Conservation (phyloP, 2,888 invertebrate genomes). For the Diaprepes abbreviatus region DNA sequence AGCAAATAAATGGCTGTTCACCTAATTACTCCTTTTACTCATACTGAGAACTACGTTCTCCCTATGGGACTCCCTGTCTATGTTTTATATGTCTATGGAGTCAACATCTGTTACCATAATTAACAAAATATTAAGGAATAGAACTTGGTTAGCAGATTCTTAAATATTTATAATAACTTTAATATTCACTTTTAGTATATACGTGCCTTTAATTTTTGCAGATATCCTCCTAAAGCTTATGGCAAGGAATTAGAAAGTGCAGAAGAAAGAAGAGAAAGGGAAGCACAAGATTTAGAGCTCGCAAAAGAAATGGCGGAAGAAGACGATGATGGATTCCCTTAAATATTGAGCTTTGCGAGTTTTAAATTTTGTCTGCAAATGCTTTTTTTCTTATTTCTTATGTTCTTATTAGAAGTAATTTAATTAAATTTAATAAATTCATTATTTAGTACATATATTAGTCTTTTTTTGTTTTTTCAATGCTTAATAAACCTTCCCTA, state of each 20-base stretch:
- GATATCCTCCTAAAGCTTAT: conserved; percentile 97
- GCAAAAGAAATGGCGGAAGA: conserved; percentile 99
- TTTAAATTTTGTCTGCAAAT: conserved; percentile 8
- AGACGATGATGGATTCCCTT: conserved; percentile 91
- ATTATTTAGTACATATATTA: conserved; percentile 2
- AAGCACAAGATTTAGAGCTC: conserved; percentile 97
- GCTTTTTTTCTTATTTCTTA: conserved; percentile 22
- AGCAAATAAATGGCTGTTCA: no score
- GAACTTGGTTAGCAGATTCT: no score
- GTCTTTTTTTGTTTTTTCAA: neutral
- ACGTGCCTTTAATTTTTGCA: no score
- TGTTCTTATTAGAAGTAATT: conserved; percentile 25
- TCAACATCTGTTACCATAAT: no score
- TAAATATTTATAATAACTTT: no score
- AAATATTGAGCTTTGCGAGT: conserved; percentile 53
- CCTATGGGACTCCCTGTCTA: no score
- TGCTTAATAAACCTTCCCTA: no score
- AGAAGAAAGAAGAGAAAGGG: conserved; percentile 94
- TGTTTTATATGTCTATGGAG: no score
- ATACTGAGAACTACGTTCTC: no score
- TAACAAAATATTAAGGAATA: no score
- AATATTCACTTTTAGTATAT: no score
- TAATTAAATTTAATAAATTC: conserved; percentile 24
- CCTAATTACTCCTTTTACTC: no score
- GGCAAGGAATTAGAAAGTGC: conserved; percentile 98